phyloP scores from a whole-genome alignment of 2,797 vertebrate species.

The Bradypodion pumilum region DNA sequence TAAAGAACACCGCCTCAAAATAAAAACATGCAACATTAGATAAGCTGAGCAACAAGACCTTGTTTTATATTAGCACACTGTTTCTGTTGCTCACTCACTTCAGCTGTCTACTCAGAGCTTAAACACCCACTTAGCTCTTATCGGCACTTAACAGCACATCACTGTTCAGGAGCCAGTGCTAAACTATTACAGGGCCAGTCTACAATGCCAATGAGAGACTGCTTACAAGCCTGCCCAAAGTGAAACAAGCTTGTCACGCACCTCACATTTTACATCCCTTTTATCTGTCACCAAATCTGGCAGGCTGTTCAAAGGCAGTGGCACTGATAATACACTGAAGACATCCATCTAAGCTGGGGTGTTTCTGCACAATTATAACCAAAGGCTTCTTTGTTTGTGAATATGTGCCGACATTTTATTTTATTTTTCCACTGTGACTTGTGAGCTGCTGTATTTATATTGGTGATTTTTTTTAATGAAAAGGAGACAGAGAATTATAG shows the following conservation, averaged over 20 bases:
- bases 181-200: background rate
- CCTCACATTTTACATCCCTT: background rate
- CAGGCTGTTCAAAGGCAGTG: background rate
- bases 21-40: background rate
- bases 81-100: background rate
- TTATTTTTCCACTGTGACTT: background rate
- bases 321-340: background rate
- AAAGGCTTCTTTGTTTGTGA: background rate
- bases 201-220: constrained; percentile 14
- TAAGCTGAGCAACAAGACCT: background rate
- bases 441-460: background rate
- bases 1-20: background rate
- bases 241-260: background rate
- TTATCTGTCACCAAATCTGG: background rate
- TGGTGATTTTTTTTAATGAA: constrained; percentile 2
- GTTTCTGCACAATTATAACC: background rate
- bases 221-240: background rate
- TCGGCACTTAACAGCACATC: background rate
- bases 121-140: constrained; percentile 20
- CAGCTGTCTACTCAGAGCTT: constrained; percentile 1
- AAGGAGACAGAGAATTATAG: background rate
- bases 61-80: constrained; percentile 25
- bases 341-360: fast-evolving
- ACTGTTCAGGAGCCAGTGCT: background rate
- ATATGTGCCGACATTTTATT: background rate